Base-by-base conservation (phyloP, 92 coral and sea anemone species). In the Pocillopora meandrina region DNA sequence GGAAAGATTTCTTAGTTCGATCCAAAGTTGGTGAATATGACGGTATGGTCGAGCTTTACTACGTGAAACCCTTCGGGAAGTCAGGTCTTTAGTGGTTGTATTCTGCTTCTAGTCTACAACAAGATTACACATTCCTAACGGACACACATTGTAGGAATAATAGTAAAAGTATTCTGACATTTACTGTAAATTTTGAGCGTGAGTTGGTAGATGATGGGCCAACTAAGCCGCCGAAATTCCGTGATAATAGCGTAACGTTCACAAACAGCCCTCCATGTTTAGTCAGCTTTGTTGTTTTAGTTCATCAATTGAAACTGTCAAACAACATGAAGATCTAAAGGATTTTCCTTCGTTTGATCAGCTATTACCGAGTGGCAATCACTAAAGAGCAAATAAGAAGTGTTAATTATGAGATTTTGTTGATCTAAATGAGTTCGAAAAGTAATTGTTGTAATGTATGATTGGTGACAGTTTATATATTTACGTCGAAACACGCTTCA, bases 281-380 rank as follows among this genome's bases (percentile, higher is more conserved):
- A 34, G 72, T 49, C 19, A 1, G 33, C 16, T 9, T 31, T 17
- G 16, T 68, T 18, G 35, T n/a, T 70, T 12, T 20, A 70, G 74
- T 16, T 35, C 55, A 36, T 70, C 74, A 70, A 36, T 70, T 36
- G 56, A 36, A 36, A 36, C 74, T 70, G 74, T 70, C 74, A 70
- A 70, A 36, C 74, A 15, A 16, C 14, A 23, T 74, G 63, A 56
- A 13, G 61, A 74, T 11, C 78, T 52, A 3, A 9, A 21, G 78
- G 26, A 18, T 19, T 12, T 74, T 55, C 56, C 36, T 23, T 74
- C 21, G 26, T 74, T 56, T 74, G 52, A 74, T 74, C 12, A 26
- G 20, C 35, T 61, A 23, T 56, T 56, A 74, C 63, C 19, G 21
- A 56, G 57, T 55, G 14, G 60, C 63, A n/a, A 74, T 74, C 18